These are phyloP conservation scores for Eurystomus gularis DNA, from an alignment of 2,113 vertebrate species.

Conservation along the genomic window DNA sequence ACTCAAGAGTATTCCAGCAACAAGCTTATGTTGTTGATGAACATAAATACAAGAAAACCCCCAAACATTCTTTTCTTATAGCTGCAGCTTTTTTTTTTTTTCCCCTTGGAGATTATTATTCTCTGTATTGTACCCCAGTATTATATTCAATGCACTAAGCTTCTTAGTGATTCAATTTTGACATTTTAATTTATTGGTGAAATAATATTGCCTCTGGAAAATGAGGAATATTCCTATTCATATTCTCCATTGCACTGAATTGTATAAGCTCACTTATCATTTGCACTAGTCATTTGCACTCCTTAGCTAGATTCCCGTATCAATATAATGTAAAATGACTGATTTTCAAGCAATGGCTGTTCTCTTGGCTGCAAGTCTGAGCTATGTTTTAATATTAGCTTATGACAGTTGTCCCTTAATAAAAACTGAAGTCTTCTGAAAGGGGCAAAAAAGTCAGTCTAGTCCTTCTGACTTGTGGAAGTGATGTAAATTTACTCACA, in stretches of 20 bases:
- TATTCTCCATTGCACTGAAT: neutral
- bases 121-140: neutral
- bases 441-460: neutral
- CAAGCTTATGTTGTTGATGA: neutral
- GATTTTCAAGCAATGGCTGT: neutral
- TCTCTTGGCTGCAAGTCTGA: neutral
- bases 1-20: neutral
- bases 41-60: neutral
- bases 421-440: neutral
- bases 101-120: accelerated
- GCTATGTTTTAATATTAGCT: neutral
- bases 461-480: neutral
- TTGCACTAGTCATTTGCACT: neutral
- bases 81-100: neutral
- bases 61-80: neutral
- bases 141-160: neutral
- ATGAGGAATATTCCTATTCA: neutral
- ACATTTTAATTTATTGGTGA: neutral
- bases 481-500: slow-evolving; percentile 3
- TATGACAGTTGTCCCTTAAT: neutral
- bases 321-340: neutral
- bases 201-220: neutral
- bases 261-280: neutral
- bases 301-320: neutral
- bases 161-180: neutral